Percentiles rank a stretch among this genome's conserved stretches.
Evolutionary conservation across 2,113 vertebrate genomes (phyloP).

Genomic region (Poicephalus meyeri): DNA sequence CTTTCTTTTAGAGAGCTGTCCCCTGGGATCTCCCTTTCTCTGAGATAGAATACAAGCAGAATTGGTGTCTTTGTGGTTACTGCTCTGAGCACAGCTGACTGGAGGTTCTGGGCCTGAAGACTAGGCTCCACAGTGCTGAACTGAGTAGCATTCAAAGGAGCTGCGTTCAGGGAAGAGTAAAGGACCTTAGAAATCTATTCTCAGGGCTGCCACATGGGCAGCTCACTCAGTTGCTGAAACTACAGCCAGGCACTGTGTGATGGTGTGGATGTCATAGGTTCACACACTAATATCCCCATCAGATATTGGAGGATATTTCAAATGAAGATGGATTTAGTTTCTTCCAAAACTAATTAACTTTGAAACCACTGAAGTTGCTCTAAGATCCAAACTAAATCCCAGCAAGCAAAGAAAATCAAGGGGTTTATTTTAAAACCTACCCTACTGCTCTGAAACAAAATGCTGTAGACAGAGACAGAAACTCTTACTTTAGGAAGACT

Average conservation of each 20-base stretch:
- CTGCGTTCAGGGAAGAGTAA: neutral
- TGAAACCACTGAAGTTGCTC: neutral
- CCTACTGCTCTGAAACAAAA: neutral
- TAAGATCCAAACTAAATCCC: neutral
- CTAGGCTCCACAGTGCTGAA: neutral
- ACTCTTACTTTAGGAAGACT: neutral
- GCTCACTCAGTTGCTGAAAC: neutral
- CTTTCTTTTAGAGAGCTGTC: neutral
- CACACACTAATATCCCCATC: neutral
- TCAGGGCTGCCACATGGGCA: neutral
- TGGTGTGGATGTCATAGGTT: neutral
- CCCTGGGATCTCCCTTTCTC: neutral
- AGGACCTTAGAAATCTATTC: neutral
- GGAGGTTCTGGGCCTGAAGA: neutral
- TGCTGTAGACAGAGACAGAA: neutral
- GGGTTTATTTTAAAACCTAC: neutral
- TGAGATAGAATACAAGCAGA: neutral
- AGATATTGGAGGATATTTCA: neutral
- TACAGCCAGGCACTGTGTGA: neutral
- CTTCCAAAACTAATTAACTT: neutral
- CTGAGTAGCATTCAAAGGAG: neutral
- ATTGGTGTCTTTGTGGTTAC: neutral
- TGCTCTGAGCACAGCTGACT: neutral
- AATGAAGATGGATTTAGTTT: neutral
- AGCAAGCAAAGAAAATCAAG: neutral